Evolutionary conservation across 2,888 invertebrate species (phyloP).

Genomic region (Eupsilia transversa): DNA sequence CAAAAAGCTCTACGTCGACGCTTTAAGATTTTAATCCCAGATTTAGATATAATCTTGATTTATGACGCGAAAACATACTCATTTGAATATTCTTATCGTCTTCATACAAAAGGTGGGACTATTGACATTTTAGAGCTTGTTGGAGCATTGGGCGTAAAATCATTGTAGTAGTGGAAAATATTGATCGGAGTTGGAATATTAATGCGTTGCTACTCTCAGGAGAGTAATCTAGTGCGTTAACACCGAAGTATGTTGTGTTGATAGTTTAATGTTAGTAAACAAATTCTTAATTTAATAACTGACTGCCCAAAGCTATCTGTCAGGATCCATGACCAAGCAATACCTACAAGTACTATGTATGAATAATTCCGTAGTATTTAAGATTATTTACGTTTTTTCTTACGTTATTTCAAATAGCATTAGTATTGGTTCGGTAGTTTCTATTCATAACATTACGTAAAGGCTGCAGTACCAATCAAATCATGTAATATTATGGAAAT

Average conservation of each 20-base stretch:
- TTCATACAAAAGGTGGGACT: slow-evolving; percentile 28
- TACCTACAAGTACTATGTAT: neutral
- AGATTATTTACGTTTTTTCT: neutral
- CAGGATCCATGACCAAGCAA: slow-evolving; percentile 3
- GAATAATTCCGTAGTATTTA: neutral
- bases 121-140: slow-evolving; percentile 23
- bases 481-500: slow-evolving; percentile 26
- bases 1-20: slow-evolving; percentile 15
- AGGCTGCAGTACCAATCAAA: slow-evolving; percentile 9
- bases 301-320: neutral
- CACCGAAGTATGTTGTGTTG: neutral
- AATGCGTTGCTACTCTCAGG: slow-evolving; percentile 33
- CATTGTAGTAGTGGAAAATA: slow-evolving; percentile 28
- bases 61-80: slow-evolving; percentile 38
- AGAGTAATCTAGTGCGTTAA: slow-evolving; percentile 23
- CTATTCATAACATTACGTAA: slow-evolving; percentile 13
- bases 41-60: slow-evolving; percentile 44
- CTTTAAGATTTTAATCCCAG: slow-evolving; percentile 44
- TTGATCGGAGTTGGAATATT: slow-evolving; percentile 38
- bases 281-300: neutral
- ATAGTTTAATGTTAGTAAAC: slow-evolving; percentile 30
- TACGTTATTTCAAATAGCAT: neutral
- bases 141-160: slow-evolving; percentile 4
- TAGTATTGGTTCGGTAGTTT: neutral
- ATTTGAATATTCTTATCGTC: slow-evolving; percentile 46